phyloP scores from a whole-genome alignment of 30 jellyfish, hydroid and myxozoan genomes.

The Calvadosia cruxmelitensis region DNA sequence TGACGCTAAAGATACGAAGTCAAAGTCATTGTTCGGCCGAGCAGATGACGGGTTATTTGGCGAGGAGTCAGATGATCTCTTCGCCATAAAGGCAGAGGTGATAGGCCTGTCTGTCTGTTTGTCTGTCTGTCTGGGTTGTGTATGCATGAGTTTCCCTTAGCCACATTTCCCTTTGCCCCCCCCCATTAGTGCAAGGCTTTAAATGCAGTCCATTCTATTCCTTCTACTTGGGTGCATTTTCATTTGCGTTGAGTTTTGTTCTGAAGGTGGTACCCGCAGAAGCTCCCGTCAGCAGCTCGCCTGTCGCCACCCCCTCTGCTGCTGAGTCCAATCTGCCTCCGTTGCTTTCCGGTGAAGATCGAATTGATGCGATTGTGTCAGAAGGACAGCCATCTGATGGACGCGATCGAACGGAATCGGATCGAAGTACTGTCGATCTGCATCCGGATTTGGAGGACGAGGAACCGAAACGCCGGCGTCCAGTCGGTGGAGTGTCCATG shows the following conservation, averaged over 20 bases:
- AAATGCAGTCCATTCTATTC: no score
- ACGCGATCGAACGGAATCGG: neutral
- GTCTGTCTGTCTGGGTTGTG: no score
- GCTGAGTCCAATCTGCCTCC: neutral
- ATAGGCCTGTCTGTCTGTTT: no score
- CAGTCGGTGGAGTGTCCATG: conserved; percentile 80
- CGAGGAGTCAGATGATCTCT: conserved; percentile 25
- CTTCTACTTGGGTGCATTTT: no score
- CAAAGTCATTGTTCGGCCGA: conserved; percentile 31
- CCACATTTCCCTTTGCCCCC: no score
- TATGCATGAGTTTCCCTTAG: no score
- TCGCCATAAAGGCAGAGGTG: neutral
- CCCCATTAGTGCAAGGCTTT: no score
- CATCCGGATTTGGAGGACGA: neutral
- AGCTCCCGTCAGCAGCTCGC: no score
- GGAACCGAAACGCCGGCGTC: conserved; percentile 38
- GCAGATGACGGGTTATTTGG: conserved; percentile 42
- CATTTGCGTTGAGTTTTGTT: no score
- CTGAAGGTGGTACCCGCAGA: no score
- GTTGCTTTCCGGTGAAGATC: neutral
- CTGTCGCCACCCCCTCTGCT: no score
- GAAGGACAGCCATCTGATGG: neutral
- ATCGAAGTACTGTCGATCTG: neutral
- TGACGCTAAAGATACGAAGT: conserved; percentile 14
- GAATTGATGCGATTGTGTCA: neutral